Percentiles rank a stretch among this genome's conserved stretches.
Conservation (phyloP, 2,797 vertebrate genomes). For the Parauchenoglanis punctatus region DNA sequence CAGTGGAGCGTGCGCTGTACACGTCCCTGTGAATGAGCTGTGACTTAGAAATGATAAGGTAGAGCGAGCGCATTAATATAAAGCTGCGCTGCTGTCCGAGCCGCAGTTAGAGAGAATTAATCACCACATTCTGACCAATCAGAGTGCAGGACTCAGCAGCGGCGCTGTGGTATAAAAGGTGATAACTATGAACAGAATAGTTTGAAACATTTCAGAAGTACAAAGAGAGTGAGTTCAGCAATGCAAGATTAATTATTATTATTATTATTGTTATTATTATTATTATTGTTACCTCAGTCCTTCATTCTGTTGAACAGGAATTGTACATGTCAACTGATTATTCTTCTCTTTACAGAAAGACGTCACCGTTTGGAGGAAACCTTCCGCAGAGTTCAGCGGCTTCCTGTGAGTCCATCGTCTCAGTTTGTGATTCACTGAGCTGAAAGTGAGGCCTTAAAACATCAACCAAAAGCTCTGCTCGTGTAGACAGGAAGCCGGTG, state of each 20-base stretch:
- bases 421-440: neutral
- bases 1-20: neutral
- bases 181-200: neutral
- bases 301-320: no score
- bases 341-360: conserved; percentile 72
- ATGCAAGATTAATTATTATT: neutral
- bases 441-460: neutral
- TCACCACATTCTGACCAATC: neutral
- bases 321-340: no score
- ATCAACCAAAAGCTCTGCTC: neutral
- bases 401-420: conserved; percentile 78
- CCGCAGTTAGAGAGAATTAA: neutral
- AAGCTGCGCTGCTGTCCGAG: neutral
- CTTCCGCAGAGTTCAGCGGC: conserved; percentile 82
- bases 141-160: neutral
- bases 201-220: neutral
- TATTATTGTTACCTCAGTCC: no score
- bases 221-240: neutral
- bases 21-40: neutral
- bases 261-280: neutral
- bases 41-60: neutral
- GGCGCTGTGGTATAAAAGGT: neutral
- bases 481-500: neutral
- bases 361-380: conserved; percentile 82
- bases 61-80: neutral